These are phyloP conservation scores for Phoebastria nigripes DNA, from an alignment of 2,797 vertebrate species.

Conservation along the genomic window DNA sequence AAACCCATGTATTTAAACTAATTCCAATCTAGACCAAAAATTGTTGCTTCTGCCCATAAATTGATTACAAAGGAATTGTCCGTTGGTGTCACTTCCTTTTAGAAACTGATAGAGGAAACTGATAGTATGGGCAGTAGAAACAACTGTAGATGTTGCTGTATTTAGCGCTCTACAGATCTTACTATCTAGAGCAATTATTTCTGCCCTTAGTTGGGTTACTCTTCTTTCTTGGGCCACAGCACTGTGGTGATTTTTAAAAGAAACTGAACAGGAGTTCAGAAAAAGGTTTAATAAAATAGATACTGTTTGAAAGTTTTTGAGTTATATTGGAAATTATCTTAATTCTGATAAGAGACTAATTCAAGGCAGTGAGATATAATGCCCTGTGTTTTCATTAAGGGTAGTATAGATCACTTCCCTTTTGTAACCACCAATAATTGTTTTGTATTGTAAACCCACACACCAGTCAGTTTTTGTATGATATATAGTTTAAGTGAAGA, in stretches of 20 bases:
- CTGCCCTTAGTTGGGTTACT: slow-evolving; percentile 11
- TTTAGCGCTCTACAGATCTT: background rate
- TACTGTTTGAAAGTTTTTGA: slow-evolving; percentile 19
- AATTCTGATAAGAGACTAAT: slow-evolving; percentile 17
- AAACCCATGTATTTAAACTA: slow-evolving; percentile 68
- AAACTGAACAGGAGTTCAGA: slow-evolving; percentile 38
- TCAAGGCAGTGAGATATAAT: slow-evolving; percentile 32
- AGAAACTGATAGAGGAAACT: background rate
- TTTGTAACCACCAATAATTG: slow-evolving; percentile 37
- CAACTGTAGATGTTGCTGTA: slow-evolving; percentile 50
- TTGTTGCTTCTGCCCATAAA: slow-evolving; percentile 60
- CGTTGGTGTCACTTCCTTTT: slow-evolving; percentile 1
- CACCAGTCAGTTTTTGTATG: background rate
- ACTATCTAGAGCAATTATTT: slow-evolving; percentile 31
- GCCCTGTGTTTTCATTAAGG: slow-evolving; percentile 20
- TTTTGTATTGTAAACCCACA: slow-evolving; percentile 51
- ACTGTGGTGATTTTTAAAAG: slow-evolving; percentile 64
- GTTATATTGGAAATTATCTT: slow-evolving; percentile 24
- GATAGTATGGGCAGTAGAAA: slow-evolving; percentile 53
- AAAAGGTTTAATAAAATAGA: slow-evolving; percentile 40
- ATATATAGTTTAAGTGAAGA: slow-evolving; percentile 18
- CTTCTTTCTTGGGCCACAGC: slow-evolving; percentile 11
- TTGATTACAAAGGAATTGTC: slow-evolving; percentile 45
- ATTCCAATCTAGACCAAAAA: slow-evolving; percentile 62
- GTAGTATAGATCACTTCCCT: slow-evolving; percentile 46